Evolutionary conservation across 2,797 vertebrate genomes (phyloP), one percentile per base, ranked within the genome.

Genomic region (Rhinella marina): DNA sequence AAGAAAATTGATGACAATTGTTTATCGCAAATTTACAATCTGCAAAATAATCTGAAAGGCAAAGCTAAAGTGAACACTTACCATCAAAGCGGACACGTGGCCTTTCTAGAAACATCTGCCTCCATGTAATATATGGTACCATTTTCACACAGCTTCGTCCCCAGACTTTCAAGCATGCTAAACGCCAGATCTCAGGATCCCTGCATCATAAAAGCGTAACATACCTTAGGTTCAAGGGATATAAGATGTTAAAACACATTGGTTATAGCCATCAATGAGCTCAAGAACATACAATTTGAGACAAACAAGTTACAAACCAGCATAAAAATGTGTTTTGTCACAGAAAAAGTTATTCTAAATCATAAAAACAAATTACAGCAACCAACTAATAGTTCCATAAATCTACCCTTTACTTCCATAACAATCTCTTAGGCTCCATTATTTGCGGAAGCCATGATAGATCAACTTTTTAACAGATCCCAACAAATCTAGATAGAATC

Each of bases 141-240:
- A 97, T 91, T 92, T 98, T 98, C 88, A 96, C 96, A 92, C 97
- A 97, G 93, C 95, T 96, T 88, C 97, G 96, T 86, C 98, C 98
- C 98, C 98, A 99, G 76, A 99, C 97, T 93, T 95, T 96, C 86
- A 97, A 91, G 94, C 98, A 99, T 88, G 97, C 98, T 56, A 92
- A 95, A 76, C 96, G 98, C 98, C 98, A 99, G 91, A 99, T 97
- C 95, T 99, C 98, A 90, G 98, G 96, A 92, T 99, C 98, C 93
- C 98, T 99, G 72, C 16, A 88, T 27, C 27, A 64, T 13, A 77
- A 48, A 23, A 19, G 19, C 17, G 27, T 1, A 19, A 27, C 9
- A 25, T 54, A 25, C 3, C 9, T 59, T 10, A 80, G 19, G 21
- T 29, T 57, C 2, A 7, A 59, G 21, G 29, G 66, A 61, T 19